phyloP scores from a whole-genome alignment of 2,113 vertebrate genomes.

The Neolamprologus hecqui region DNA sequence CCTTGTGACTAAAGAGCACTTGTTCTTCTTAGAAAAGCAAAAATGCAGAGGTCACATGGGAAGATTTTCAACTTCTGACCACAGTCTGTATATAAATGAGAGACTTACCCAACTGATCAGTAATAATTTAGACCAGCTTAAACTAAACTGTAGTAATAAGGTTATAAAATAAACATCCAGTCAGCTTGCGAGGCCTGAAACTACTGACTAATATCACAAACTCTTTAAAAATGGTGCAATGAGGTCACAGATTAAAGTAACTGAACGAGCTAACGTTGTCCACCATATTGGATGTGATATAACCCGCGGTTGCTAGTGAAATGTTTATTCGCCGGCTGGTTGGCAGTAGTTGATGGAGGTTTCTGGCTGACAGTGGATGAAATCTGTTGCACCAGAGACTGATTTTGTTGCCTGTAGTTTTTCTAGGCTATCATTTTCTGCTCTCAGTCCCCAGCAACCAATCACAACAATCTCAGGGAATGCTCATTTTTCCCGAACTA shows the following conservation, averaged over 20 bases:
- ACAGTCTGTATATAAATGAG: background rate
- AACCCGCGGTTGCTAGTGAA: background rate
- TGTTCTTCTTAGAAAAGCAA: background rate
- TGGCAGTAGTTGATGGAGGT: background rate
- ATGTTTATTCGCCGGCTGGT: background rate
- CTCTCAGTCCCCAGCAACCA: background rate
- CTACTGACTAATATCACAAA: background rate
- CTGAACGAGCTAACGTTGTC: background rate
- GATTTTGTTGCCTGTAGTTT: background rate
- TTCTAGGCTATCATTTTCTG: background rate
- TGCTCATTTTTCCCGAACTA: background rate
- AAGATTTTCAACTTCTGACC: background rate
- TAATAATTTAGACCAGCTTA: background rate
- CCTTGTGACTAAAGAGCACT: background rate
- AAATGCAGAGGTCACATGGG: background rate
- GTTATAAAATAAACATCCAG: background rate
- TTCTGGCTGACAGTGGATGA: background rate
- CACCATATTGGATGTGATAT: rapidly evolving
- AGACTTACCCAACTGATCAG: background rate
- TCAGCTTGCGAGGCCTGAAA: background rate
- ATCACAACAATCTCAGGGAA: background rate
- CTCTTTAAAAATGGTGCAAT: background rate
- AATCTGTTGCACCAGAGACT: background rate
- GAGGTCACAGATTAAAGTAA: background rate
- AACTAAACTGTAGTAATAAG: background rate